Conservation (phyloP, 1,140 invertebrate genomes). For the Orchestia grillus region DNA sequence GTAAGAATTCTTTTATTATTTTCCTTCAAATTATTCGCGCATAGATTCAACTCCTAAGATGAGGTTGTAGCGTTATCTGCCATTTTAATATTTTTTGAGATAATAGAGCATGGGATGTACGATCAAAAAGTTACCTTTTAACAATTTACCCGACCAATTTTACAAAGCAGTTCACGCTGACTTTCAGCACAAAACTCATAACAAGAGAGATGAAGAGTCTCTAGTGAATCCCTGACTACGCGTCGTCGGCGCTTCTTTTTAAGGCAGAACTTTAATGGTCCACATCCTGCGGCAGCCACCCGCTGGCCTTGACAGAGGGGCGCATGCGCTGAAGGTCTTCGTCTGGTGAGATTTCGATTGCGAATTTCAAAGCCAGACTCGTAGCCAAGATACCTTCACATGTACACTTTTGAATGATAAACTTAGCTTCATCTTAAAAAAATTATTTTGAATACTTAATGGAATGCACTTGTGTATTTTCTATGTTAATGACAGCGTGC, state of each 20-base stretch:
- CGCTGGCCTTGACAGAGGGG: not conserved
- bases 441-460: not conserved
- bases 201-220: not conserved
- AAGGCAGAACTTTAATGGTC: not conserved
- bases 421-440: not conserved
- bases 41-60: no score
- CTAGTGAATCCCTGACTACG: not conserved
- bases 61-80: no score
- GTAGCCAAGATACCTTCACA: not conserved
- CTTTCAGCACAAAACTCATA: not conserved
- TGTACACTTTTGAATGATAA: not conserved
- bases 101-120: no score
- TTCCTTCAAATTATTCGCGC: no score
- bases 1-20: no score
- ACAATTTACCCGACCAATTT: no score
- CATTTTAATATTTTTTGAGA: no score
- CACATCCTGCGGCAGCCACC: not conserved
- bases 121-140: no score
- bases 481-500: not conserved
- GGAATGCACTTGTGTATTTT: not conserved
- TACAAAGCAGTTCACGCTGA: not conserved
- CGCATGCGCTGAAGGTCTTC: not conserved
- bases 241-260: not conserved
- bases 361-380: not conserved
- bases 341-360: not conserved